Evolutionary conservation across 2,113 vertebrate species (phyloP), one percentile per base, ranked within the genome.

Genomic region (Epinephelus cyanopodus): DNA sequence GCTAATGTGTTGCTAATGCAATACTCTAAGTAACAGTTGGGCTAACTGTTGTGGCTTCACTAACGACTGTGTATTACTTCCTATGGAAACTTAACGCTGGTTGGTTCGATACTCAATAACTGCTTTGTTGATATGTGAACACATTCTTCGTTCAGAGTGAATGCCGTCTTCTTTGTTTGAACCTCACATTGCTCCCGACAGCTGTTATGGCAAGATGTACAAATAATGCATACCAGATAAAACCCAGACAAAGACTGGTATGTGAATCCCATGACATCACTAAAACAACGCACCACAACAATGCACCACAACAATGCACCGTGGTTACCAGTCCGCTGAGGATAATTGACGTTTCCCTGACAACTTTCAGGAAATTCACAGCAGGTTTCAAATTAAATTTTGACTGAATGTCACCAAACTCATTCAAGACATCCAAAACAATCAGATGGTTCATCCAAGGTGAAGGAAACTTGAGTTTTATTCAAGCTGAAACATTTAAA

Each of bases 181-280:
- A 39, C 47, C 27, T 39, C 25, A 25, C 39, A 6, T 11, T 42
- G 15, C 14, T 54, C 37, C 37, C n/a, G 4, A 17, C 33, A n/a
- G 52, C 39, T 48, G 10, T 19, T 14, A 18, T 2, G 48, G 7
- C 5, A 50, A 67, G 18, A n/a, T 19, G 69, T 15, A 48, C 23
- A 48, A 73, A 58, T 27, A 47, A 72, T 7, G 9, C 45, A 74
- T 37, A 12, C 25, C 45, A 74, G 71, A 61, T 37, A 50, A 37
- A 62, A 21, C 33, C 27, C 45, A 62, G 29, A 52, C 45, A 37
- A 67, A 8, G 53, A 1, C 1, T 1, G 74, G 19, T 13, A 60
- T 50, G 64, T 58, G 13, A 56, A 47, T 17, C 6, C 6, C 15
- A n/a, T 33, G 39, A 23, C 42, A 57, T 56, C 23, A 13, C 10